phyloP scores from a whole-genome alignment of 1,140 invertebrate species.

The Brachionus paranguensis region DNA sequence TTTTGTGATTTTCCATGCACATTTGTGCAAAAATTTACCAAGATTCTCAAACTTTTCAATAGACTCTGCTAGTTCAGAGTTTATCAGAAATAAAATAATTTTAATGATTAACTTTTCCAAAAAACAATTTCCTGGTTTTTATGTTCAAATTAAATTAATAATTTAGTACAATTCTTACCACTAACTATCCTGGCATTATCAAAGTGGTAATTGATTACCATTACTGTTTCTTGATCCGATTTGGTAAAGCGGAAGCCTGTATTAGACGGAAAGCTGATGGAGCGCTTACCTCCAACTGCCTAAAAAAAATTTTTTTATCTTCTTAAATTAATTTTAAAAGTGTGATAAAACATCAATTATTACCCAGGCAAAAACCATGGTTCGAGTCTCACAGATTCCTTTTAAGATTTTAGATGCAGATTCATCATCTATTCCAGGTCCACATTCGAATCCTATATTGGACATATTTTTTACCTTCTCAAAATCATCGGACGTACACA shows the following conservation, averaged over 20 bases:
- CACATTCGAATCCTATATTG: neutral
- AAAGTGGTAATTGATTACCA: constrained; percentile 1
- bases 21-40: too few relatives aligned
- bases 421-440: neutral
- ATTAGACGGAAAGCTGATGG: neutral
- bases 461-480: neutral
- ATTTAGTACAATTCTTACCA: neutral
- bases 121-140: too few relatives aligned
- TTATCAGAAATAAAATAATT: too few relatives aligned
- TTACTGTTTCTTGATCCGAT: neutral
- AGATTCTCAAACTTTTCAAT: too few relatives aligned
- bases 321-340: neutral
- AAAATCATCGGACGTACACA: neutral
- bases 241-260: constrained; percentile 10
- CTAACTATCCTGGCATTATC: neutral
- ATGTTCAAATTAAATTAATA: too few relatives aligned
- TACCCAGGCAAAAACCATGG: neutral
- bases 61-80: too few relatives aligned
- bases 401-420: neutral
- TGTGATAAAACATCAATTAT: neutral
- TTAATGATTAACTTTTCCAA: too few relatives aligned
- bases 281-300: neutral
- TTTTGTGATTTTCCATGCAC: too few relatives aligned
- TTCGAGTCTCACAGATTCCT: neutral
- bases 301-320: neutral